phyloP scores from a whole-genome alignment of 2,888 invertebrate genomes.

The Phlogophora meticulosa region DNA sequence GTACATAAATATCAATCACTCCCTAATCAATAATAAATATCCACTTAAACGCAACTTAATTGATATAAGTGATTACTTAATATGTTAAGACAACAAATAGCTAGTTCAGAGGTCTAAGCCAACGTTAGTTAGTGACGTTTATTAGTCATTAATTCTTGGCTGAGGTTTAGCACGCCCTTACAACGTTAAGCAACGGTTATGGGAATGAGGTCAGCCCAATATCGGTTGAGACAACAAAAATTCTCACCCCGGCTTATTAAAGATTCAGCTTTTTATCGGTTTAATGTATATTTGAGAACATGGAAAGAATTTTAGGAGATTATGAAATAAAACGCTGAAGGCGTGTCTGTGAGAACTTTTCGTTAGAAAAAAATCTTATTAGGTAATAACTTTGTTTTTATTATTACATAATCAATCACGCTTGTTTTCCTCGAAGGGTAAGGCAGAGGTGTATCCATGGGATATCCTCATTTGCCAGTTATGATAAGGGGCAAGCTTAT shows the following conservation, averaged over 20 bases:
- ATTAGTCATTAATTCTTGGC: slow-evolving; percentile 53
- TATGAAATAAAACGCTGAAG: slow-evolving; percentile 35
- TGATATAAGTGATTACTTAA: slow-evolving; percentile 17
- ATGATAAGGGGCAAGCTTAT: too few relatives aligned
- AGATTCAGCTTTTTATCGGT: slow-evolving; percentile 39
- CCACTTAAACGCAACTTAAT: slow-evolving; percentile 7
- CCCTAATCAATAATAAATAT: background rate
- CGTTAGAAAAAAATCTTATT: background rate
- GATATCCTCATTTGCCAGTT: too few relatives aligned
- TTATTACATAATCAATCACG: too few relatives aligned
- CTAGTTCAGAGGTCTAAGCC: slow-evolving; percentile 28
- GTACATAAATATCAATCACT: slow-evolving; percentile 27
- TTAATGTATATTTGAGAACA: slow-evolving; percentile 48
- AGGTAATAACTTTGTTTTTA: too few relatives aligned
- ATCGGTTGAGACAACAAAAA: slow-evolving; percentile 57
- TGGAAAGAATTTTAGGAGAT: slow-evolving; percentile 49
- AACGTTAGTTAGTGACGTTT: slow-evolving; percentile 44
- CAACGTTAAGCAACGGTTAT: slow-evolving; percentile 38
- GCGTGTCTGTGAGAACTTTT: background rate
- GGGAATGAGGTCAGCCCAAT: slow-evolving; percentile 55
- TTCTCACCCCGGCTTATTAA: slow-evolving; percentile 27
- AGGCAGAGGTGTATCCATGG: too few relatives aligned
- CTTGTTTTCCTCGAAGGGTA: too few relatives aligned
- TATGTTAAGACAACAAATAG: slow-evolving; percentile 16
- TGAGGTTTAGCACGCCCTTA: slow-evolving; percentile 46